Percentiles rank a stretch among this genome's conserved stretches.
These are phyloP conservation scores for Carapus acus DNA, from an alignment of 2,797 vertebrate genomes.

Conservation along the genomic window DNA sequence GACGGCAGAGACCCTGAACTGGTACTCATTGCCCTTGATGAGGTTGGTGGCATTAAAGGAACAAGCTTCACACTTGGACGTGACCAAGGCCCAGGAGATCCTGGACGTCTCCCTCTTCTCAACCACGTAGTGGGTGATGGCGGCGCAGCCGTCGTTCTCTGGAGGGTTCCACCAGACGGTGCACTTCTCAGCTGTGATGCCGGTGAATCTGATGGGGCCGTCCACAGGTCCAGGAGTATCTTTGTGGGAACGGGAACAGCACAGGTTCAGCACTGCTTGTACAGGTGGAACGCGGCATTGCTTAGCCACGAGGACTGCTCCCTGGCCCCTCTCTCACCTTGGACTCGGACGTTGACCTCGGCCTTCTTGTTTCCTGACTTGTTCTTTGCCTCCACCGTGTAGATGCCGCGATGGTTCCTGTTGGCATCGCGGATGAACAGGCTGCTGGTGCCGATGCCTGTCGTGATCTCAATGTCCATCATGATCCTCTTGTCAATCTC, in stretches of 20 bases:
- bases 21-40: constrained; percentile 97
- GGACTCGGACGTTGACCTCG: constrained; percentile 91
- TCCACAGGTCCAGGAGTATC: constrained; percentile 91
- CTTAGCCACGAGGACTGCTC: neutral
- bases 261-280: no score
- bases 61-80: constrained; percentile 91
- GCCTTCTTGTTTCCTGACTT: constrained; percentile 83
- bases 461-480: constrained; percentile 81
- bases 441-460: constrained; percentile 83
- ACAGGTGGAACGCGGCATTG: neutral
- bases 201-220: constrained; percentile 94
- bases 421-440: constrained; percentile 88
- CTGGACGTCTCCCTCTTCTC: constrained; percentile 98
- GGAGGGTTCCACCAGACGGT: constrained; percentile 98
- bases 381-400: constrained; percentile 93
- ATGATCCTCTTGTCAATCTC: constrained; percentile 89
- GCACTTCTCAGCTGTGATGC: constrained; percentile 90
- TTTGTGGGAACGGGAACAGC: constrained; percentile 48
- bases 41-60: constrained; percentile 88
- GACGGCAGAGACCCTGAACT: constrained; percentile 95
- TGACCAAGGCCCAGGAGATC: constrained; percentile 90
- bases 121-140: constrained; percentile 87
- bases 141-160: constrained; percentile 91
- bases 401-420: constrained; percentile 89
- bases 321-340: constrained; percentile 84